These are phyloP conservation scores for Pristionchus exspectatus DNA, from an alignment of 2,888 invertebrate species.

Conservation along the genomic window DNA sequence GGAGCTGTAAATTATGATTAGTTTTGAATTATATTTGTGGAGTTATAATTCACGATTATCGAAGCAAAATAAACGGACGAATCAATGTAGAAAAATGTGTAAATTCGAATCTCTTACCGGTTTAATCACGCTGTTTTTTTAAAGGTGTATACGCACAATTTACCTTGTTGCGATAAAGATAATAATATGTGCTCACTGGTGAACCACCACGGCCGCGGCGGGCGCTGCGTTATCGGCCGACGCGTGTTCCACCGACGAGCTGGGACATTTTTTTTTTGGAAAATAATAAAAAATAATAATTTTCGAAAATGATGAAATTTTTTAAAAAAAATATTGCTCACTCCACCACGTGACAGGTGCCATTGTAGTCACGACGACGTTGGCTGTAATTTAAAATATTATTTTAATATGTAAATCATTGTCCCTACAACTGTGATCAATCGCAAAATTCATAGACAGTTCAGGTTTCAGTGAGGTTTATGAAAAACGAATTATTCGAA, in stretches of 20 bases:
- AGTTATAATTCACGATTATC: neutral
- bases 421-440: no score
- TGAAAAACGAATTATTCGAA: no score
- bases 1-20: neutral
- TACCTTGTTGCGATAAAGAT: no score
- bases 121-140: no score
- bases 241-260: constrained; percentile 41
- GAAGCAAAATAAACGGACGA: neutral
- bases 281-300: neutral
- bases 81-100: no score
- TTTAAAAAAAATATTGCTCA: neutral
- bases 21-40: neutral
- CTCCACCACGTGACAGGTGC: neutral
- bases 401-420: no score
- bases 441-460: neutral
- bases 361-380: neutral
- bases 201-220: neutral
- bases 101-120: no score
- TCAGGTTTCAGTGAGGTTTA: no score
- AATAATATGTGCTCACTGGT: neutral
- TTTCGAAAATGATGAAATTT: neutral
- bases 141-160: no score
- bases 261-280: neutral
- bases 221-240: neutral
- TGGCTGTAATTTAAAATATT: neutral